Evolutionary conservation across 35 echinoderm and acorn worm genomes (phyloP).

Genomic region (Strongylocentrotus purpuratus): DNA sequence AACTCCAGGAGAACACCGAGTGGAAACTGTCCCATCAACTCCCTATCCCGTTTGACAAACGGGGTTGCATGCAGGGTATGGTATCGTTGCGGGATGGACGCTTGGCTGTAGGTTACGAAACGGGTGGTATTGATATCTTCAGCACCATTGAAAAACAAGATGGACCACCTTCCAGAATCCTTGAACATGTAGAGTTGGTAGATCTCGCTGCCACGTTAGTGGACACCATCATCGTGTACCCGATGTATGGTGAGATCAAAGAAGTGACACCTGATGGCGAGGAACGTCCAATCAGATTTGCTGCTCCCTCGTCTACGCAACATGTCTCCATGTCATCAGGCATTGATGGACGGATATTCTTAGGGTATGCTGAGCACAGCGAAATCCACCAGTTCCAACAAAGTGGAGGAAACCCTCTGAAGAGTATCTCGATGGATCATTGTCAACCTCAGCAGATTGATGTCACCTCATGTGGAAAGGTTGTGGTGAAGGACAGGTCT

Average conservation of each 20-base stretch:
- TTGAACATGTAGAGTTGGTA: background rate
- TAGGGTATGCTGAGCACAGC: constrained; percentile 15
- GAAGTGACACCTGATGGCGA: background rate
- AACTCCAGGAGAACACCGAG: background rate
- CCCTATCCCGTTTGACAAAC: constrained; percentile 2
- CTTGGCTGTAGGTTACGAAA: constrained; percentile 5
- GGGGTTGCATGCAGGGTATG: constrained; percentile 37
- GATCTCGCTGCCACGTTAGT: background rate
- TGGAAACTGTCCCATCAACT: constrained; percentile 14
- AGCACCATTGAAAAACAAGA: background rate
- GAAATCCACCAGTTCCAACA: background rate
- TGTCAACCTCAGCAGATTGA: constrained; percentile 32
- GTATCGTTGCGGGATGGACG: background rate
- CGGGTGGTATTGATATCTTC: constrained; percentile 13
- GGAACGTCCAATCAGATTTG: background rate
- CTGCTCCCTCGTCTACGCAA: background rate
- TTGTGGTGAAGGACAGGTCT: background rate
- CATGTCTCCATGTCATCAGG: constrained; percentile 29
- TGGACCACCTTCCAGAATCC: background rate
- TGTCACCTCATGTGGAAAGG: constrained; percentile 16
- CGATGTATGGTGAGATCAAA: background rate
- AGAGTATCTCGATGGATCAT: background rate
- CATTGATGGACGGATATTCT: constrained; percentile 33
- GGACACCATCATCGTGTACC: background rate
- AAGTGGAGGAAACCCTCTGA: background rate